Conservation (phyloP, 2,113 vertebrate species). For the Melospiza melodia region DNA sequence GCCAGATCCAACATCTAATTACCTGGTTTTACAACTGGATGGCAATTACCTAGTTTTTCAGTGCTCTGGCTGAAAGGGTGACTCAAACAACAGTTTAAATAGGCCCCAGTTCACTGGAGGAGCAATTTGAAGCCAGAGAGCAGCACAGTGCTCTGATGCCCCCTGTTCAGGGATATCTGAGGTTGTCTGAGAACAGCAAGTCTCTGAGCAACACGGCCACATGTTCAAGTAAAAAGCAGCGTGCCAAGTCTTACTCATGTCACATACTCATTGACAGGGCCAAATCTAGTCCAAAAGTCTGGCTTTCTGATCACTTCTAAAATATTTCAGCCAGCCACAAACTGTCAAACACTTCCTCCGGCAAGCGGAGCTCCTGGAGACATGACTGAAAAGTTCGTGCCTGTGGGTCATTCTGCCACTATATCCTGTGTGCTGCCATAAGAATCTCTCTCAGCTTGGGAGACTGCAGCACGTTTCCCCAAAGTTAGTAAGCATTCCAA, state of each 20-base stretch:
- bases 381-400: background rate
- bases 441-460: background rate
- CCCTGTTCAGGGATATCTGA: background rate
- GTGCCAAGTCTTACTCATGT: background rate
- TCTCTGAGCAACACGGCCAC: accelerated
- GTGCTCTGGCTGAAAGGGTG: background rate
- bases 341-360: background rate
- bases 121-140: background rate
- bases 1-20: background rate
- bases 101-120: background rate
- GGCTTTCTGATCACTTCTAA: background rate
- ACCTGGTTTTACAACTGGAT: background rate
- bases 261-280: background rate
- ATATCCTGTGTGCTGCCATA: background rate
- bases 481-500: background rate
- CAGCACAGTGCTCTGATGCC: background rate
- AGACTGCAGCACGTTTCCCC: background rate
- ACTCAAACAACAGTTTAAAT: background rate
- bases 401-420: background rate
- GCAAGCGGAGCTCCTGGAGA: background rate
- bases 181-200: background rate
- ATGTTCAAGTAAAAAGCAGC: background rate
- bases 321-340: background rate
- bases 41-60: background rate
- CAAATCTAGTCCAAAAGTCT: background rate